phyloP scores from a whole-genome alignment of 2,888 invertebrate genomes.

The Neoscelio sp. region DNA sequence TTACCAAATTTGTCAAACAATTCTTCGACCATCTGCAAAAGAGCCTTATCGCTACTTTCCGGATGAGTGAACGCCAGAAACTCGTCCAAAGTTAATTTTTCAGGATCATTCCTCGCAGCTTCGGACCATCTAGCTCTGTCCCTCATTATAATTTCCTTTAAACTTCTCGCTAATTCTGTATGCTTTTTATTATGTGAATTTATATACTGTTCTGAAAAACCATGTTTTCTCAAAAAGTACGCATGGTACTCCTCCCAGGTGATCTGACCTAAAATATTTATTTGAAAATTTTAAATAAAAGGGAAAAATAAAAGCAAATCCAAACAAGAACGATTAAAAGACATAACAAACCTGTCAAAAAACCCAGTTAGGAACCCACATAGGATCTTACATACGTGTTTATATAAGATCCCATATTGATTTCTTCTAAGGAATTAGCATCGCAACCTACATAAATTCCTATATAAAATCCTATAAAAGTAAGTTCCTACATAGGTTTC shows the following conservation, averaged over 20 bases:
- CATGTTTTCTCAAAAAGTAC: constrained; percentile 89
- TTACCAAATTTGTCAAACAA: constrained; percentile 89
- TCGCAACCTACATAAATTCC: too few species aligned
- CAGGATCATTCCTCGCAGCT: constrained; percentile 89
- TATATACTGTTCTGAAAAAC: constrained; percentile 87
- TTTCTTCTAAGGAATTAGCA: too few species aligned
- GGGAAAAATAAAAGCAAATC: too few species aligned
- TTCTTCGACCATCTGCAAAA: constrained; percentile 88
- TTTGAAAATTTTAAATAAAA: too few species aligned
- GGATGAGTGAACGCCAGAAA: constrained; percentile 93
- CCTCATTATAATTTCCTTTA: constrained; percentile 89
- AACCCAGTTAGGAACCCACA: too few species aligned
- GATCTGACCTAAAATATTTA: constrained; percentile 86
- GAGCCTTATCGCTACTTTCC: constrained; percentile 86
- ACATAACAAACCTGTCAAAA: too few species aligned
- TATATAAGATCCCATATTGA: too few species aligned
- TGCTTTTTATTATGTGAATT: constrained; percentile 87
- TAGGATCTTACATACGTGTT: too few species aligned
- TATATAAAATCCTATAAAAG: too few species aligned
- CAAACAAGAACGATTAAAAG: too few species aligned
- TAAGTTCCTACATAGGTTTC: too few species aligned
- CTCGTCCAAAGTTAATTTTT: constrained; percentile 89
- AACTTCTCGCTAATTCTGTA: constrained; percentile 85
- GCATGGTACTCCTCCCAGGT: constrained; percentile 93
- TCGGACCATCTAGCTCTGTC: constrained; percentile 92